Base-by-base conservation (phyloP, 2,888 invertebrate genomes). In the Callyntrura guangdongensis region DNA sequence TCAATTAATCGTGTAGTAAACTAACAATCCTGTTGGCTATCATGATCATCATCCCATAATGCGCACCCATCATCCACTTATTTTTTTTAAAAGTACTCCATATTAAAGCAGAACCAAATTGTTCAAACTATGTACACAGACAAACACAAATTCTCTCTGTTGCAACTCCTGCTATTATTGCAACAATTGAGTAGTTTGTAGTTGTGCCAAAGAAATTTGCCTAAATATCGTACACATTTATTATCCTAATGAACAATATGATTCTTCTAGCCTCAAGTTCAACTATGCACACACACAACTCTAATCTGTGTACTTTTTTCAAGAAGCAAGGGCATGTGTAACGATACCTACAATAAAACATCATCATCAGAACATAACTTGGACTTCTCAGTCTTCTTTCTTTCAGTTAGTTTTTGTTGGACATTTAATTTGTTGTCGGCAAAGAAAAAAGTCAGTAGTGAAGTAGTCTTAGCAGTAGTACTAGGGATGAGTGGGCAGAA, bases 351-450 rank as follows among this genome's bases (percentile, higher is more conserved):
- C 72, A 74, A 74, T 74, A 74, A 74, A 36, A 36, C n/a, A n/a
- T n/a, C n/a, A n/a, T 47, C 72, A 74, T 36, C 36, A 74, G 47
- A 47, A 47, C 47, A 36, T 36, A 36, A 6, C 36, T 36, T 36
- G 2, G 20, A 74, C 47, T 69, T 14, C 27, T 69, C 27, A n/a
- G 27, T 36, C 36, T 20, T 74, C 45, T 74, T 17, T 45, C 72
- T 72, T 36, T n/a, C 22, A 61, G 22, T 59, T 61, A 22, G 22
- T 59, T 59, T 4, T 72, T 47, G 72, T 74, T 74, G 72, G 72
- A 74, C 72, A 74, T 74, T 74, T 74, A 74, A 74, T 74, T 74
- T 74, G 47, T 74, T 47, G 72, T 74, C 72, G 72, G 72, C 47
- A 47, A 74, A 20, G n/a, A 67, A 61, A 61, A 20, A 45, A 36